A percentile compares a stretch with the other conserved stretches of the same genome.
These are phyloP conservation scores for human DNA, from an alignment of 2,113 vertebrate genomes.

Conservation along the genomic window GRCh38 chr3:44719501-44720000, in stretches of 20 bases:
- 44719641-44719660: background rate
- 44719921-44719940: background rate
- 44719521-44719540: background rate
- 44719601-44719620: background rate
- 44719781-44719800: background rate
- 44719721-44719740: background rate
- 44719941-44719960: background rate
- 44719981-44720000: background rate
- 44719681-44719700: background rate
- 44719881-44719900: background rate
- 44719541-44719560: background rate
- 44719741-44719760: background rate
- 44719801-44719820: background rate
- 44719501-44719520: background rate
- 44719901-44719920: background rate
- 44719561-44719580: constrained; percentile 12
- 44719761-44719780: background rate
- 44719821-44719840: background rate
- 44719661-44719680: background rate
- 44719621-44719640: background rate
- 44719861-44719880: background rate
- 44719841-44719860: background rate
- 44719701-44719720: background rate
- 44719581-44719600: background rate
- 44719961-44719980: background rate